phyloP scores from a whole-genome alignment of 2,888 invertebrate genomes.

The Nemapogon koenigi region DNA sequence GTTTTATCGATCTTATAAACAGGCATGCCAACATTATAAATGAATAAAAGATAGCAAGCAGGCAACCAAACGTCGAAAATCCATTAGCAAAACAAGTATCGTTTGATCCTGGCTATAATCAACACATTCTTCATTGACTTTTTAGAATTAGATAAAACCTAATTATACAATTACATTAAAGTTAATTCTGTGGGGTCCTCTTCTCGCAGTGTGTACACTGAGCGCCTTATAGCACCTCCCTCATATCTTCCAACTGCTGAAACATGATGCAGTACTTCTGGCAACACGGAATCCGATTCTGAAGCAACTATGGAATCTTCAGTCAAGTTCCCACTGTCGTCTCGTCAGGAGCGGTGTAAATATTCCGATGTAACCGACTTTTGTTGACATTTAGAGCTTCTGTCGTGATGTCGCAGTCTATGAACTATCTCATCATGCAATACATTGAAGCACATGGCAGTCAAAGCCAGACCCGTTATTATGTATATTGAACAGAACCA shows the following conservation, averaged over 20 bases:
- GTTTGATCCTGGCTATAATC: no score
- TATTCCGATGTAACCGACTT: conserved; percentile 51
- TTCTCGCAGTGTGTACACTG: conserved; percentile 36
- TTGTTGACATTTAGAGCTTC: conserved; percentile 40
- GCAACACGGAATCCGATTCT: conserved; percentile 43
- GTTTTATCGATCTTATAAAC: no score
- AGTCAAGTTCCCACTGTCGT: conserved; percentile 44
- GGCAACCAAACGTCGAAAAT: no score
- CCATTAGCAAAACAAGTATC: no score
- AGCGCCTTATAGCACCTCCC: conserved; percentile 43
- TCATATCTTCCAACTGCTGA: conserved; percentile 34
- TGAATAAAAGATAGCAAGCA: no score
- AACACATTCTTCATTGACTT: no score
- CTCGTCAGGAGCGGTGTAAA: conserved; percentile 56
- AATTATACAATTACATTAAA: conserved; percentile 40
- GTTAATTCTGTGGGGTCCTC: conserved; percentile 41
- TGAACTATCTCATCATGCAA: conserved; percentile 88
- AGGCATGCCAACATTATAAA: no score
- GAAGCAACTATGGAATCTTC: conserved; percentile 49
- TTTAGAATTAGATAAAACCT: no score
- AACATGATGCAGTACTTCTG: conserved; percentile 55
- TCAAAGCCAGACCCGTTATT: conserved; percentile 86
- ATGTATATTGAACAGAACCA: conserved; percentile 93
- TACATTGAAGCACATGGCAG: conserved; percentile 91
- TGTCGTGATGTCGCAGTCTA: conserved; percentile 71